Evolutionary conservation across 2,888 invertebrate species (phyloP), one percentile per base, ranked within the genome.

Genomic region (Ametastegia equiseti): DNA sequence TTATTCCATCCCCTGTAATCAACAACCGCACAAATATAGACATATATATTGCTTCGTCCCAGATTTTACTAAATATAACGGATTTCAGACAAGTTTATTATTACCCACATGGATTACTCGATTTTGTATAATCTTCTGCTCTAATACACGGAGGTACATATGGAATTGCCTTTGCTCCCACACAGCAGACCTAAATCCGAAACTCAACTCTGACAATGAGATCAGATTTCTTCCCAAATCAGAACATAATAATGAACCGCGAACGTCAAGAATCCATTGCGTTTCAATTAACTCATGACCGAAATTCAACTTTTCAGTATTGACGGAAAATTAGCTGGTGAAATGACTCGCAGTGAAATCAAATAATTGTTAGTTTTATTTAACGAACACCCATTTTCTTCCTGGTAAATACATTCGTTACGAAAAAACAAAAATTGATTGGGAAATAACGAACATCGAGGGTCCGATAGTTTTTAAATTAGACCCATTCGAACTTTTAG

Each of bases 281-380:
- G 30, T 60, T 60, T 30, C 60, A 60, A 60, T 60, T 60, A 60
- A 30, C 60, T n/a, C n/a, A n/a, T n/a, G n/a, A n/a, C n/a, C n/a
- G n/a, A n/a, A n/a, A n/a, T n/a, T n/a, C n/a, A n/a, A n/a, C n/a
- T n/a, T n/a, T n/a, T n/a, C n/a, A n/a, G n/a, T n/a, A n/a, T n/a
- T n/a, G n/a, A n/a, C n/a, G n/a, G n/a, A n/a, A n/a, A n/a, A n/a
- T n/a, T n/a, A n/a, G n/a, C n/a, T n/a, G n/a, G n/a, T n/a, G n/a
- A n/a, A n/a, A n/a, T n/a, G n/a, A n/a, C n/a, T n/a, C n/a, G n/a
- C n/a, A n/a, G n/a, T n/a, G n/a, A n/a, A n/a, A n/a, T n/a, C n/a
- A n/a, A n/a, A n/a, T n/a, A n/a, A n/a, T n/a, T n/a, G n/a, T n/a
- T n/a, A n/a, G 30, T 60, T 60, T 30, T 30, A 60, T 30, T 60